Base-by-base conservation (phyloP, 2,888 invertebrate genomes). In the Ctenicera cuprea region DNA sequence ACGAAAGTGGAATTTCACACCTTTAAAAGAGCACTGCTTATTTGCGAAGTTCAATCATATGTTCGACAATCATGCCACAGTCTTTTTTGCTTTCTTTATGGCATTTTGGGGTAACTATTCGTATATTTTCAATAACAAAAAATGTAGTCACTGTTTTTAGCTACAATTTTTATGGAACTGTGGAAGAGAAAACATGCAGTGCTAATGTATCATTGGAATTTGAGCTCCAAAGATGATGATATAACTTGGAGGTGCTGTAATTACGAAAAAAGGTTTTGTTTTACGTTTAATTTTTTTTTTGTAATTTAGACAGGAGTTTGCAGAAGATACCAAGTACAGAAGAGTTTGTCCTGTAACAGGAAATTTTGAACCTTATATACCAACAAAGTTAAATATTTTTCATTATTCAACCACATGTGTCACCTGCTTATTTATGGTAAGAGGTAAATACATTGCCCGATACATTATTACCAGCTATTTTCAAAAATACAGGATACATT, bases 21-120 rank as follows among this genome's bases (percentile, higher is more conserved):
- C 84, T 38, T 84, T 93, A 8, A 82, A 83, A n/a, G 85, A 87
- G 12, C 89, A 88, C 48, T 93, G 92, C 81, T 75, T 83, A 7
- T 88, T 89, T 79, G 87, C 90, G 4, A 86, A 87, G 71, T 83
- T 88, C 37, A 85, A 86, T 0, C 86, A 89, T 80, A 52, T 84
- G 20, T 81, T 84, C 68, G 86, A 87, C 73, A 86, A 86, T 76
- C 71, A 79, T 16, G 69, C 75, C 0, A 83, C 82, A 3, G 75
- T 85, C 7, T 52, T 77, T 12, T 86, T 82, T 75, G 83, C 85
- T 0, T 74, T 84, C 8, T 79, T 85, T 30, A 84, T 86, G 80
- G 81, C 84, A 12, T 77, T 86, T 77, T 86, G 86, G 86, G 83
- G 86, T 85, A 80, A 57, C 1, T 5, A 50, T 18, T 20, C 5